Evolutionary conservation across 2,888 invertebrate species (phyloP).

Genomic region (Rotaria sp.): DNA sequence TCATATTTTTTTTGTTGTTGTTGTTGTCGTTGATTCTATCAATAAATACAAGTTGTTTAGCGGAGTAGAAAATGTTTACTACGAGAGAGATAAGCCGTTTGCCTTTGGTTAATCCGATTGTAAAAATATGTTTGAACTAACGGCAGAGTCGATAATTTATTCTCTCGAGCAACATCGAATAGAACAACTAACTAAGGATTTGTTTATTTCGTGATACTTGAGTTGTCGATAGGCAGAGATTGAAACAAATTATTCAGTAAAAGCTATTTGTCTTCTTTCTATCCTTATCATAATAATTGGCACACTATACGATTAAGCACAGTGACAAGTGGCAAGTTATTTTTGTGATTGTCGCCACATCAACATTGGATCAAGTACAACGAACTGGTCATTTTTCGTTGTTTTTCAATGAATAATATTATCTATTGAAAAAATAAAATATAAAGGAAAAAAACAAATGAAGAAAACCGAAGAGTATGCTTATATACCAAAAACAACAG

Average conservation of each 20-base stretch:
- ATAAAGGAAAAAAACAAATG: background rate
- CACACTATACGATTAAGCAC: background rate
- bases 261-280: background rate
- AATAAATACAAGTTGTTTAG: background rate
- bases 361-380: background rate
- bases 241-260: background rate
- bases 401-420: background rate
- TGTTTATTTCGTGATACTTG: slow-evolving; percentile 6
- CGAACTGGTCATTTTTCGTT: no score
- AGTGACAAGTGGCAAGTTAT: background rate
- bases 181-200: background rate
- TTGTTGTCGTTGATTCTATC: background rate
- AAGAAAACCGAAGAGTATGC: background rate
- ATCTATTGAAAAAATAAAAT: background rate
- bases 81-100: background rate
- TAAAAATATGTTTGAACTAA: background rate
- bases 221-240: background rate
- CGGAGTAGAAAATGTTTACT: background rate
- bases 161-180: background rate
- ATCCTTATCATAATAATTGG: background rate
- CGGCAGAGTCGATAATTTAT: background rate
- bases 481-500: background rate
- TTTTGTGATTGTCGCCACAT: background rate
- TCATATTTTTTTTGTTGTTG: background rate
- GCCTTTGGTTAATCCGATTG: background rate